phyloP scores from a whole-genome alignment of 2,797 vertebrate genomes.

The Apogon talboti region DNA sequence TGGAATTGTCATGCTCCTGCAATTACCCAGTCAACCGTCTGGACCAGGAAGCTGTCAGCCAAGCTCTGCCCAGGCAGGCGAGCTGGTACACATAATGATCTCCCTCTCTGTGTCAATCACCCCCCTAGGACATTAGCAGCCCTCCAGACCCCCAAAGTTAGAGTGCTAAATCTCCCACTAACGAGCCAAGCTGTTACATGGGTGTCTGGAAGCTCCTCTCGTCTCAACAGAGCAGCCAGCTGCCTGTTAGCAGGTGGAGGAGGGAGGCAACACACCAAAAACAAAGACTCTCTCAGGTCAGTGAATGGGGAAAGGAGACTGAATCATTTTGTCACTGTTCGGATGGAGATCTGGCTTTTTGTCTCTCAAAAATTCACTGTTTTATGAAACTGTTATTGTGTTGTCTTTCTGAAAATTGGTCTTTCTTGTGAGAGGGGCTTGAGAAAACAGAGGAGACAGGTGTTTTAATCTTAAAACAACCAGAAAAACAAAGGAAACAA shows the following conservation, averaged over 20 bases:
- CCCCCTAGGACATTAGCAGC: slow-evolving; percentile 67
- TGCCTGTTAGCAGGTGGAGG: slow-evolving; percentile 62
- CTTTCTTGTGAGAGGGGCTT: too few relatives aligned
- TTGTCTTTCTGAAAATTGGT: slow-evolving; percentile 1
- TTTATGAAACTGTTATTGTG: neutral
- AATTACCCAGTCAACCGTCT: slow-evolving; percentile 17
- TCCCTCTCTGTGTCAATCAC: slow-evolving; percentile 55
- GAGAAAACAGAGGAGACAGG: too few relatives aligned
- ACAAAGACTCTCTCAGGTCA: slow-evolving; percentile 43
- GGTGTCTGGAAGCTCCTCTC: slow-evolving; percentile 59
- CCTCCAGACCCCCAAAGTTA: slow-evolving; percentile 57
- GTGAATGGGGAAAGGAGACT: slow-evolving; percentile 11
- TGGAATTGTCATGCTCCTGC: neutral
- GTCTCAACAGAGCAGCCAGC: slow-evolving; percentile 65
- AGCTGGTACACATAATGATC: slow-evolving; percentile 60
- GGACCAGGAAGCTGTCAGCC: slow-evolving; percentile 28
- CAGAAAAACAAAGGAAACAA: too few relatives aligned
- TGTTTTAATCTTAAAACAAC: too few relatives aligned
- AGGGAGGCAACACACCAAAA: slow-evolving; percentile 31
- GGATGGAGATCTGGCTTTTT: neutral
- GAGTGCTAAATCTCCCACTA: slow-evolving; percentile 74
- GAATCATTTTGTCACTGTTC: slow-evolving; percentile 5
- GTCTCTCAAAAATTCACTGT: slow-evolving; percentile 5
- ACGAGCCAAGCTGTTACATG: slow-evolving; percentile 69
- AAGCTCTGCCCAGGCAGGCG: slow-evolving; percentile 17